Conservation (phyloP, 2,113 vertebrate species). For the Crotalus helleri region DNA sequence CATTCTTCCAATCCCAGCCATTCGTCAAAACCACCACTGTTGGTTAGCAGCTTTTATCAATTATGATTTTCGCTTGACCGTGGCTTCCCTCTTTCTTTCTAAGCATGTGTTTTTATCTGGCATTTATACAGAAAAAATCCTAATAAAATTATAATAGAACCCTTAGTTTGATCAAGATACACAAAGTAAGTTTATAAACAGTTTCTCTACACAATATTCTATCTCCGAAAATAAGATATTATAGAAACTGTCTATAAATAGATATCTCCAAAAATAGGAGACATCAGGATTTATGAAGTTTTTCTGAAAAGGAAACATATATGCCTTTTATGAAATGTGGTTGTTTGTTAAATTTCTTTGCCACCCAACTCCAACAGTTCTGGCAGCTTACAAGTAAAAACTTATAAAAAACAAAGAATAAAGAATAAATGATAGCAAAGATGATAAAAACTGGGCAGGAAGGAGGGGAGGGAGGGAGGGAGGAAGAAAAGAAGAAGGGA, state of each 20-base stretch:
- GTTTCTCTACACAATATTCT: neutral
- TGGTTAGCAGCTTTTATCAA: neutral
- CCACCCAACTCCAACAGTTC: neutral
- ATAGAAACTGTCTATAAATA: neutral
- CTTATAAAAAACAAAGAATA: neutral
- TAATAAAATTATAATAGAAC: neutral
- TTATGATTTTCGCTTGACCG: neutral
- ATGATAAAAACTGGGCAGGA: neutral
- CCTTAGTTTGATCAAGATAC: neutral
- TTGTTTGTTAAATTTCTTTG: neutral
- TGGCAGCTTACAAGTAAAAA: neutral
- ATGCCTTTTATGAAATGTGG: neutral
- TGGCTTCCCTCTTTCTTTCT: neutral
- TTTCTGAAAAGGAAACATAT: neutral
- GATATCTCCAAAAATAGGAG: neutral
- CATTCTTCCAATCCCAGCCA: conserved; percentile 36
- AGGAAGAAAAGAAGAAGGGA: neutral
- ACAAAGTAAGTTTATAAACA: neutral
- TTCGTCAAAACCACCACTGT: conserved; percentile 27
- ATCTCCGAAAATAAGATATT: neutral
- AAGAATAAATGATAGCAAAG: neutral
- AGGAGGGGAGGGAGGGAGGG: no score
- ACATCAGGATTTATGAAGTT: neutral
- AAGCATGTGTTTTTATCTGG: neutral
- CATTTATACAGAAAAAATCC: neutral